Evolutionary conservation across 2,888 invertebrate genomes (phyloP), one percentile per base, ranked within the genome.

Genomic region (Corbicula japonica): DNA sequence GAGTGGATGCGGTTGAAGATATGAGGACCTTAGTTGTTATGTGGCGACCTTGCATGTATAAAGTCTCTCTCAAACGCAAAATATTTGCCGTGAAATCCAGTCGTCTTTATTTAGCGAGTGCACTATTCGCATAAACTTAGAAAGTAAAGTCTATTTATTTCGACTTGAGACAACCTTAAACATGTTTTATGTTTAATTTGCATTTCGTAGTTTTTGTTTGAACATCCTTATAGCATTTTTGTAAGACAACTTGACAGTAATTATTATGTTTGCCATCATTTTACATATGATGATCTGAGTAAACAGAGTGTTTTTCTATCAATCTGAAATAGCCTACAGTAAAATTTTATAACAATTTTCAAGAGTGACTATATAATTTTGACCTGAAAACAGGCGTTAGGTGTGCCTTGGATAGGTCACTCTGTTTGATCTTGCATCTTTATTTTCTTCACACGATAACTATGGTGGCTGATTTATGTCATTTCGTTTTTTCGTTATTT

Each of bases 161-260:
- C 18, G 10, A 41, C 18, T 12, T 18, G 41, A 18, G 10, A 12
- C 41, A 41, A 18, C 10, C 18, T 12, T 18, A 41, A 18, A 41
- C 18, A 41, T 41, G 41, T 46, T 46, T 15, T n/a, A n/a, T n/a
- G n/a, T n/a, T n/a, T n/a, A n/a, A n/a, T n/a, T n/a, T n/a, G n/a
- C n/a, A n/a, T n/a, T n/a, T n/a, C n/a, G n/a, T n/a, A 15, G 4
- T 21, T 46, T 21, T 21, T 46, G 46, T 15, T 46, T 21, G 18
- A 4, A 15, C 21, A 15, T 15, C 21, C 46, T 46, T 46, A 3
- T 15, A 21, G 21, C n/a, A 46, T 46, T 15, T 21, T 50, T n/a
- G n/a, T n/a, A n/a, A n/a, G 54, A 54, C 54, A 54, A 4, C n/a
- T 28, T 54, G 54, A 54, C 54, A 30, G 28, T 54, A 21, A 54